Base-by-base conservation (phyloP, 2,113 vertebrate genomes). In the Etheostoma cragini region DNA sequence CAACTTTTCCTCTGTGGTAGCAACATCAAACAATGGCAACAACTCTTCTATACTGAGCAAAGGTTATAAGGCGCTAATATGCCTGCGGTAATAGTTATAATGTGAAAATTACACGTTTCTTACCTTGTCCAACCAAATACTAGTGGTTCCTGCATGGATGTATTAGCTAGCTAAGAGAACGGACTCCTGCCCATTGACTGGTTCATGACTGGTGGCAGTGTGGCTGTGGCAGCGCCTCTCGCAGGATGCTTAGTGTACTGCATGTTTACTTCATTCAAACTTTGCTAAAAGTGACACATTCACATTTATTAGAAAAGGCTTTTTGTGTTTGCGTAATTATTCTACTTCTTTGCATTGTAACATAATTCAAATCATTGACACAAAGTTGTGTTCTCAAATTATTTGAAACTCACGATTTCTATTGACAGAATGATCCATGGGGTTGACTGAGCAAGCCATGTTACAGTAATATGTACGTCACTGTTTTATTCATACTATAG, bases 101-200 rank as follows among this genome's bases (percentile, higher is more conserved):
- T 7, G 10, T 17, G 6, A 8, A 33, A 33, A 53, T 1, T 3
- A 61, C 24, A 13, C 4, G 35, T 62, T 78, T 72, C 62, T 74
- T 82, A 90, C 91, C 86, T 69, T 91, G 21, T 63, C 14, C 33
- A 35, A 64, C 54, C 60, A 21, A 69, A 80, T n/a, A 22, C 53
- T 60, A 75, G 15, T 79, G 69, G 87, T 73, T 68, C 64, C 38
- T 80, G 80, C 62, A 42, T 42, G 38, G 2, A 42, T 42, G 38
- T 42, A 11, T 42, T 11, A 42, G 38, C 33, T 35, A 35, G 33
- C 38, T 42, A 42, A 42, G 38, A 11, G 38, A 42, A 42, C 10
- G 38, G 72, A 88, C 76, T 71, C 64, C 33, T 81, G 80, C 62
- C 68, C 74, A 26, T 19, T 62, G 61, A 80, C 80, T 8, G 33